Percentiles rank a stretch among this genome's conserved stretches.
These are phyloP conservation scores for Rachycentron canadum DNA, from an alignment of 2,797 vertebrate species.

Conservation along the genomic window DNA sequence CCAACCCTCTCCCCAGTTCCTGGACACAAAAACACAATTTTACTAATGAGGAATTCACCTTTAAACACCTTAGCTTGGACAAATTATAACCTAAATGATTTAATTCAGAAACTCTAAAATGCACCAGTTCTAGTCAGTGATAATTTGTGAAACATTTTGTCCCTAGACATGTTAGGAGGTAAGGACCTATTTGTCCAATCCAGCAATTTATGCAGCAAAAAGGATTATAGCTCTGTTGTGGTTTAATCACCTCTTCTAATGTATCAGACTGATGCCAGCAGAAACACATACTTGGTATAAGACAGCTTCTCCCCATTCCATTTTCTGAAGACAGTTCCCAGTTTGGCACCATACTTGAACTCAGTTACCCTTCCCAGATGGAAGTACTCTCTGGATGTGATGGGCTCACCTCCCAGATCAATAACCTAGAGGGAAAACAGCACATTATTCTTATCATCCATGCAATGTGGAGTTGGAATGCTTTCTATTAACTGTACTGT, in stretches of 20 bases:
- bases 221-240: neutral
- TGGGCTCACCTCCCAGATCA: conserved; percentile 90
- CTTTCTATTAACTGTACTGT: neutral
- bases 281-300: conserved; percentile 86
- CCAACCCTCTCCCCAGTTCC: conserved; percentile 97
- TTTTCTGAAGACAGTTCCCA: conserved; percentile 90
- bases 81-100: neutral
- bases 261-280: neutral
- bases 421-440: conserved; percentile 86
- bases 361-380: conserved; percentile 92
- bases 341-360: conserved; percentile 92
- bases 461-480: neutral
- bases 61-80: neutral
- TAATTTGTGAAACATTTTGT: neutral
- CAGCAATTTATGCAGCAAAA: neutral
- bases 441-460: conserved; percentile 2
- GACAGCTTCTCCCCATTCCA: conserved; percentile 93
- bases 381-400: conserved; percentile 84
- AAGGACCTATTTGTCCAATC: neutral
- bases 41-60: neutral
- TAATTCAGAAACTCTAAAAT: neutral
- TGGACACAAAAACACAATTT: conserved; percentile 58
- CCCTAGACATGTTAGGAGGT: neutral
- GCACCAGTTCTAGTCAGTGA: neutral
- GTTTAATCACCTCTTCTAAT: neutral